phyloP scores from a whole-genome alignment of 2,888 invertebrate species.

The Dicyrtomina minuta region DNA sequence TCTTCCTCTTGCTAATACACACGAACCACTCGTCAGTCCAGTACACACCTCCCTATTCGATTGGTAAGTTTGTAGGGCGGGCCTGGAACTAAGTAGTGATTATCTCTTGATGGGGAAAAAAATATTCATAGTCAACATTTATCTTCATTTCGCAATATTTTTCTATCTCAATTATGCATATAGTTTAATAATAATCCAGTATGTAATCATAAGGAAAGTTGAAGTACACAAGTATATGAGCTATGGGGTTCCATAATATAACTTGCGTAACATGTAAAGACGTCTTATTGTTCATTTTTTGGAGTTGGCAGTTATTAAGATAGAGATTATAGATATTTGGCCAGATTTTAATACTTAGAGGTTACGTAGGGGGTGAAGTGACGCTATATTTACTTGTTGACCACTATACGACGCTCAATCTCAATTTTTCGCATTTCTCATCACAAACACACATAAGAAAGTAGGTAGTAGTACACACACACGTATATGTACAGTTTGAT shows the following conservation, averaged over 20 bases:
- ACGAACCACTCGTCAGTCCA: slow-evolving; percentile 6
- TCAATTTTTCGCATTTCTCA: no score
- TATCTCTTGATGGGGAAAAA: not conserved
- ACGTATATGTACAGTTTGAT: not conserved
- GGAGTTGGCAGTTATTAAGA: no score
- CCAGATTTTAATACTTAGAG: not conserved
- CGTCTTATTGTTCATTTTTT: no score
- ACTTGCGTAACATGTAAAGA: no score
- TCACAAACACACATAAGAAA: not conserved
- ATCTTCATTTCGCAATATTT: slow-evolving; percentile 17
- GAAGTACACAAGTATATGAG: no score
- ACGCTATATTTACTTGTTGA: not conserved
- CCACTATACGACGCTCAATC: not conserved
- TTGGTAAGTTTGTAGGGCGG: slow-evolving; percentile 50
- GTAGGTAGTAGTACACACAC: no score
- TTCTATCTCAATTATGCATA: not conserved
- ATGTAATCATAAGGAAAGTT: not conserved
- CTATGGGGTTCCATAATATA: no score
- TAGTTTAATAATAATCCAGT: not conserved
- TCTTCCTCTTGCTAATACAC: not conserved
- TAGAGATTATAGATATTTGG: no score
- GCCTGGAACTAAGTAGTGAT: slow-evolving; percentile 1
- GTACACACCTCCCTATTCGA: slow-evolving; percentile 46
- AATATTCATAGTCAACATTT: slow-evolving; percentile 20
- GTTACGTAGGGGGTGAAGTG: slow-evolving; percentile 12